phyloP scores from a whole-genome alignment of 2,888 invertebrate species.

The Dryococelus australis region DNA sequence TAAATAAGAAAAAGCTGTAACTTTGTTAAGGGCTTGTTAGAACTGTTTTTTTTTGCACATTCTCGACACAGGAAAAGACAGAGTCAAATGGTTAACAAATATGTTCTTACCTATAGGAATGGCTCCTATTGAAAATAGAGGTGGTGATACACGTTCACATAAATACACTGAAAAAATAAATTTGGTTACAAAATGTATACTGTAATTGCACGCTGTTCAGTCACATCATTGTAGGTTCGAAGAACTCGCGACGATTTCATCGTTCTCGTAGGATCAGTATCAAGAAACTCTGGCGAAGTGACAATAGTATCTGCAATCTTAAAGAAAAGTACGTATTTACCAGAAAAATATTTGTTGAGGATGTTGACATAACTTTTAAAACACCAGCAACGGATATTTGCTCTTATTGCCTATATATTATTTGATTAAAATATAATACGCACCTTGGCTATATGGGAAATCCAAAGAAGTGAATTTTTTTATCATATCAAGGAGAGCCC shows the following conservation, averaged over 20 bases:
- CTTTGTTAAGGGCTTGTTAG: neutral
- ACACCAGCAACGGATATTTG: neutral
- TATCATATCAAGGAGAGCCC: constrained; percentile 28
- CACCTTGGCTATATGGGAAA: neutral
- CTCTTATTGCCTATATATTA: neutral
- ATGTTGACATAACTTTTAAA: neutral
- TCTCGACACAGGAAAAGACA: neutral
- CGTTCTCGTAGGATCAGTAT: neutral
- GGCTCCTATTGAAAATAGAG: neutral
- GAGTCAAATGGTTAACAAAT: neutral
- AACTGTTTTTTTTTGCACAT: neutral
- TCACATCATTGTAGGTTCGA: neutral
- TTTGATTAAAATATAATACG: neutral
- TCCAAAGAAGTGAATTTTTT: neutral
- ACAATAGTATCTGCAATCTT: neutral
- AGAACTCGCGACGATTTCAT: neutral
- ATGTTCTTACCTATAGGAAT: neutral
- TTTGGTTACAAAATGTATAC: neutral
- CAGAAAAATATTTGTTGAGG: neutral
- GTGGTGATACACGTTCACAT: neutral
- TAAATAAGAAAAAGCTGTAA: neutral
- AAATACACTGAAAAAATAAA: neutral
- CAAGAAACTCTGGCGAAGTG: neutral
- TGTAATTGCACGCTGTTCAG: neutral
- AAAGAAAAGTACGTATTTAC: neutral